phyloP scores from a whole-genome alignment of 1,140 invertebrate genomes.

The Gryon sp. region DNA sequence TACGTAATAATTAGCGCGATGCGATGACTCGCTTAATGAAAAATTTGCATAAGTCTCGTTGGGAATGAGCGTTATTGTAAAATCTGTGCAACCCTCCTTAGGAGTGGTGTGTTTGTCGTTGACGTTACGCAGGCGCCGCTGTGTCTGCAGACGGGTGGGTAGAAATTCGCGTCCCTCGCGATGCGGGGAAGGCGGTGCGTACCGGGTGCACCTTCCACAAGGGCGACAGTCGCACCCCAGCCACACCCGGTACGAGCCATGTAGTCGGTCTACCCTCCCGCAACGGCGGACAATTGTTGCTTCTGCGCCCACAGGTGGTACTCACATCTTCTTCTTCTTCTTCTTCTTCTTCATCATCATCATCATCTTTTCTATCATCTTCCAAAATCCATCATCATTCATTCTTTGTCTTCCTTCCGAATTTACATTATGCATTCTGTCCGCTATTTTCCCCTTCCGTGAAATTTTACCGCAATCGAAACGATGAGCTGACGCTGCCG shows the following conservation, averaged over 20 bases:
- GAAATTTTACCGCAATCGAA: conserved; percentile 45
- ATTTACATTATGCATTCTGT: no score
- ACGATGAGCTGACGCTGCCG: conserved; percentile 33
- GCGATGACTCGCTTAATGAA: conserved; percentile 12
- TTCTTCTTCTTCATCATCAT: conserved; percentile 36
- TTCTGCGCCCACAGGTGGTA: conserved; percentile 80
- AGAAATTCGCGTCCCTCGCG: conserved; percentile 47
- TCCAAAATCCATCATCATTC: conserved; percentile 21
- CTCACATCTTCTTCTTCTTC: conserved; percentile 71
- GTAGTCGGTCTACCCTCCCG: conserved; percentile 79
- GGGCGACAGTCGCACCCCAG: conserved; percentile 77
- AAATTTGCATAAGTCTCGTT: conserved; percentile 45
- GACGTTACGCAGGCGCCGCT: conserved; percentile 69
- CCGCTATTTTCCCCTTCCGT: conserved; percentile 13
- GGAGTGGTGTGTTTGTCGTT: conserved; percentile 25
- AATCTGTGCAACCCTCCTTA: conserved; percentile 42
- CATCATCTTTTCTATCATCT: conserved; percentile 23
- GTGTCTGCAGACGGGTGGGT: conserved; percentile 60
- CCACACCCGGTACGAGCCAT: conserved; percentile 79
- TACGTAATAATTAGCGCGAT: not conserved
- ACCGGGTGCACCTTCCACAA: conserved; percentile 58
- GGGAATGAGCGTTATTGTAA: conserved; percentile 25
- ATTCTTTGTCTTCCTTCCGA: not conserved
- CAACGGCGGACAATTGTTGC: conserved; percentile 80
- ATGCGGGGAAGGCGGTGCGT: conserved; percentile 65